These are phyloP conservation scores for Dorcus parallelipipedus DNA, from an alignment of 2,888 invertebrate species.

Conservation along the genomic window DNA sequence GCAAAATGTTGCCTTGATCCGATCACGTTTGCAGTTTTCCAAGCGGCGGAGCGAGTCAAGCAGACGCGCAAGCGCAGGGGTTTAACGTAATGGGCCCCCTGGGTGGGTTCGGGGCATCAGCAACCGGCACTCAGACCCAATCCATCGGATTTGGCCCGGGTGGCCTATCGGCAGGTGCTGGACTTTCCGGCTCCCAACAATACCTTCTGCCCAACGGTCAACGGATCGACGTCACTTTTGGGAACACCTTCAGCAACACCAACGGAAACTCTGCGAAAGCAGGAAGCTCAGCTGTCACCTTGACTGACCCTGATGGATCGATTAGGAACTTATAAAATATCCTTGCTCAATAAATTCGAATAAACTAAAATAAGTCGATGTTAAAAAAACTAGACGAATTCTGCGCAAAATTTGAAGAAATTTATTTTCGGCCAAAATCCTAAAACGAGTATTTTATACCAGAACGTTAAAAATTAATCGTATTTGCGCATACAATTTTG, in stretches of 20 bases:
- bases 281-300: background rate
- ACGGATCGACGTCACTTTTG: slow-evolving; percentile 43
- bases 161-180: slow-evolving; percentile 36
- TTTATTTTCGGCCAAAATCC: no score
- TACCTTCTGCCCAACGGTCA: slow-evolving; percentile 47
- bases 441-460: no score
- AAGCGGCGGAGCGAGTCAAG: slow-evolving; percentile 31
- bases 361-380: no score
- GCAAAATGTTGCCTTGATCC: background rate
- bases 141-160: slow-evolving; percentile 15
- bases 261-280: slow-evolving; percentile 10
- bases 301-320: background rate
- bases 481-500: no score
- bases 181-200: slow-evolving; percentile 43
- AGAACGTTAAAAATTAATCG: no score
- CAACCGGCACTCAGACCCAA: slow-evolving; percentile 22
- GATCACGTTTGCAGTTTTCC: background rate
- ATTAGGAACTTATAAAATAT: background rate
- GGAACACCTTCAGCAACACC: slow-evolving; percentile 40
- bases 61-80: slow-evolving; percentile 43
- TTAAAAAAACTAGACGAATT: no score
- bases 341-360: no score
- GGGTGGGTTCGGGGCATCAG: slow-evolving; percentile 28
- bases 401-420: no score
- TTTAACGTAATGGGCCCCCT: slow-evolving; percentile 41